A percentile compares a stretch with the other conserved stretches of the same genome.
Conservation (phyloP, 2,888 invertebrate species). For the Troides oblongomaculatus region DNA sequence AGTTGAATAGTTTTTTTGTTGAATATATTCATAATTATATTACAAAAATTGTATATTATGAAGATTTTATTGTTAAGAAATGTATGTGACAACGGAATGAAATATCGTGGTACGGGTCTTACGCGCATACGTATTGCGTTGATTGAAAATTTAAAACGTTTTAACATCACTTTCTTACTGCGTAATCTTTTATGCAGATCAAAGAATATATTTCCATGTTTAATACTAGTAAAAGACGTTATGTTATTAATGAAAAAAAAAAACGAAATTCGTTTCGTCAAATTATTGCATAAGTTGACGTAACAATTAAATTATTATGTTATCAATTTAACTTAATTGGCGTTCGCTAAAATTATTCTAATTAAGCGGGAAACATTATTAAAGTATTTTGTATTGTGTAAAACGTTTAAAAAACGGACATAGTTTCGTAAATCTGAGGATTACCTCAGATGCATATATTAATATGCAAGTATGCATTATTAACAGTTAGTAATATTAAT, state of each 20-base stretch:
- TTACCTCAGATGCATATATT: too few species aligned
- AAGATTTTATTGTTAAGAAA: too few species aligned
- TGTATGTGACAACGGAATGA: too few species aligned
- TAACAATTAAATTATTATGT: not conserved
- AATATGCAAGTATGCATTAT: not conserved
- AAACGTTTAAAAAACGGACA: constrained; percentile 7
- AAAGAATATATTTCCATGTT: constrained; percentile 1
- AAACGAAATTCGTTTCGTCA: not conserved
- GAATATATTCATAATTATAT: too few species aligned
- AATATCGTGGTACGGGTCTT: too few species aligned
- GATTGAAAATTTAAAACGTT: not conserved
- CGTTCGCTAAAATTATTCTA: not conserved
- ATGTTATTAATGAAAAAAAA: not conserved
- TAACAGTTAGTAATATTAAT: not conserved
- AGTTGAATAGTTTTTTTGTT: too few species aligned
- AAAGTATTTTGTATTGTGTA: constrained; percentile 13
- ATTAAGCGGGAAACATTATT: constrained; percentile 10
- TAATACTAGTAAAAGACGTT: not conserved
- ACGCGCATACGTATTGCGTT: not conserved
- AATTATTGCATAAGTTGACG: constrained; percentile 6
- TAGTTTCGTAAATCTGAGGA: constrained; percentile 2
- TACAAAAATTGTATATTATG: too few species aligned
- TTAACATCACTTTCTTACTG: not conserved
- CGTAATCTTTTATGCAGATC: not conserved
- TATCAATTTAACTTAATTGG: not conserved